Evolutionary conservation across 2,113 vertebrate species (phyloP), one percentile per base, ranked within the genome.

Genomic region (Galemys pyrenaicus): DNA sequence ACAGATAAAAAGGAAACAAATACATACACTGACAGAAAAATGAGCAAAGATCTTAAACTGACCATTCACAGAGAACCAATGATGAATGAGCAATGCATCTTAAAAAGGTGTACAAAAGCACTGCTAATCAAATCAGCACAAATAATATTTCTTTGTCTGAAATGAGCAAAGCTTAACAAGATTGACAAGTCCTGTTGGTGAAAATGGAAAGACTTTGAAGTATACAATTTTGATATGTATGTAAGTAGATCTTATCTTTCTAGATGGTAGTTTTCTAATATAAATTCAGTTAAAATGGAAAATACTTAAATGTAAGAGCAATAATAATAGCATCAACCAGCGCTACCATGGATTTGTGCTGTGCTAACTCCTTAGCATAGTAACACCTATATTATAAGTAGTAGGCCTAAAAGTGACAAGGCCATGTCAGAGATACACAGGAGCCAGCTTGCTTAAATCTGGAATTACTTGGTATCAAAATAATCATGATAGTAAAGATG

Each of bases 1-100:
- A 64, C 17, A 84, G 24, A 70, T 89, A 41, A 77, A 88, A 54
- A 71, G 39, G 60, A 88, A 93, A 80, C 16, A 84, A 75, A 85
- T 58, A 60, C 1, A 37, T 32, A 92, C 35, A 12, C 60, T 11
- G 39, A 10, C 28, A 64, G 78, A 64, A 81, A 85, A 94, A 84
- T 65, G 9, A 84, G 15, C 13, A 68, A 78, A 85, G 35, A 60
- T 84, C 32, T 70, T 79, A 46, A 74, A 78, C 35, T 39, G 24
- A 20, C 9, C 30, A n/a, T 68, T 54, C 60, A 77, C 1, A 90
- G 64, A 51, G 64, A 71, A 78, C 35, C 19, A 46, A 41, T 16
- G 2, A 2, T 16, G 28, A 28, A n/a, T 54, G 19, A 79, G 41
- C 13, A 49, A 9, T 75, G 88, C 71, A 62, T 41, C 37, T 37